Evolutionary conservation across 92 coral and sea anemone species (phyloP), one percentile per base, ranked within the genome.

Genomic region (Zoanthus solanderi): DNA sequence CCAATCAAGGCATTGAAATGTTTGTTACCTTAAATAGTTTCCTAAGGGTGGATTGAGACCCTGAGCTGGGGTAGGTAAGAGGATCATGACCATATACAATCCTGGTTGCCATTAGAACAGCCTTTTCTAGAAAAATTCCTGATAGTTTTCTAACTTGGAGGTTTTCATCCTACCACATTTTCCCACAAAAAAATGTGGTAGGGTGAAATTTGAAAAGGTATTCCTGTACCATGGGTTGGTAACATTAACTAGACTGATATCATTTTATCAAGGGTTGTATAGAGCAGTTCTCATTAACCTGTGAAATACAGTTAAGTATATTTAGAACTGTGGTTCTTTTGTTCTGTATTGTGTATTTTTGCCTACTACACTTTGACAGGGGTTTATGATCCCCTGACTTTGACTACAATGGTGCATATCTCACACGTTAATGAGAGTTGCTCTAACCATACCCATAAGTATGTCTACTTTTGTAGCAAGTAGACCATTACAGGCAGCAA

Each of bases 241-340:
- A 56, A 30, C 83, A 75, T 77, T 54, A 77, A 77, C 68, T 77
- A 77, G 68, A 77, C 83, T 77, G 46, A 77, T 77, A 77, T 77
- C 28, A 77, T 77, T 77, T 29, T 18, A 53, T 77, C 83, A 77
- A 77, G 83, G 68, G 68, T 54, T 77, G 83, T 75, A 50, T 75
- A 75, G 79, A 75, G 79, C 78, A 46, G 78, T 73, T 73, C 78
- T 73, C 78, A 73, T 73, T 74, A 74, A 74, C 78, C 78, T 74
- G 60, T 48, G 78, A 46, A 74, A 74, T 74, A 74, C 78, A 74
- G 58, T 74, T 74, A 45, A 44, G 78, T 74, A 74, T 74, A 74
- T 74, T 74, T 74, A 74, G 78, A 74, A 74, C 78, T 74, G 78
- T 74, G 57, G 78, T 74, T 74, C 30, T 74, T 74, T 74, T 74